Conservation (phyloP, 2,797 vertebrate genomes). For the Sebastes glaucus region DNA sequence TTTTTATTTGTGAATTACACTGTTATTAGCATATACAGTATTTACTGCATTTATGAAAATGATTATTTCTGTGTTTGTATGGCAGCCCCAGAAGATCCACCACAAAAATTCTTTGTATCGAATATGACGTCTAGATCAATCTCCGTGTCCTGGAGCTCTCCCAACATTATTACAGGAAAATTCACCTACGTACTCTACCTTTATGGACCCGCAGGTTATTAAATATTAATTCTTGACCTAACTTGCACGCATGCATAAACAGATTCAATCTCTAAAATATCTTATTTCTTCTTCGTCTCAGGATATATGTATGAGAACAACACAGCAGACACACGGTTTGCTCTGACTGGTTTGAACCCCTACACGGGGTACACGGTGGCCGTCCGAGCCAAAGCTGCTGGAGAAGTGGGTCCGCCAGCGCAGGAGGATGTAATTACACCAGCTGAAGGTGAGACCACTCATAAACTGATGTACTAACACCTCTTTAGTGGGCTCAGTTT, state of each 20-base stretch:
- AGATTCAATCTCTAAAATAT: neutral
- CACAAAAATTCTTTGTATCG: conserved; percentile 84
- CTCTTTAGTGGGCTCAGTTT: no score
- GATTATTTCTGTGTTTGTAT: neutral
- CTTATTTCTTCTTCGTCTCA: conserved; percentile 46
- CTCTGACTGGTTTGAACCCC: conserved; percentile 86
- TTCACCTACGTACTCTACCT: conserved; percentile 92
- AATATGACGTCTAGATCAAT: conserved; percentile 90
- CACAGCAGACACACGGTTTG: conserved; percentile 88
- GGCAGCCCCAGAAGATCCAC: conserved; percentile 93
- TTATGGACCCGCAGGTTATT: conserved; percentile 87
- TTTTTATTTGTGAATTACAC: neutral
- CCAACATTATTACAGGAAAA: conserved; percentile 88
- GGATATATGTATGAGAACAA: conserved; percentile 90
- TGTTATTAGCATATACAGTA: neutral
- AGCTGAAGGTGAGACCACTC: conserved; percentile 85
- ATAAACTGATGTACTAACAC: neutral
- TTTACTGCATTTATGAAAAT: neutral
- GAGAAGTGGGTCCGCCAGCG: conserved; percentile 88
- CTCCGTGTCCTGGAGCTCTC: conserved; percentile 89
- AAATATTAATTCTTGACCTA: neutral
- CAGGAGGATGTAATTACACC: conserved; percentile 85
- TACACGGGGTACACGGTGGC: conserved; percentile 87
- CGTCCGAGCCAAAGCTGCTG: conserved; percentile 88
- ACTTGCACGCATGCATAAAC: neutral